Conservation (phyloP, 2,797 vertebrate species). For the Gallinago nigripennis region DNA sequence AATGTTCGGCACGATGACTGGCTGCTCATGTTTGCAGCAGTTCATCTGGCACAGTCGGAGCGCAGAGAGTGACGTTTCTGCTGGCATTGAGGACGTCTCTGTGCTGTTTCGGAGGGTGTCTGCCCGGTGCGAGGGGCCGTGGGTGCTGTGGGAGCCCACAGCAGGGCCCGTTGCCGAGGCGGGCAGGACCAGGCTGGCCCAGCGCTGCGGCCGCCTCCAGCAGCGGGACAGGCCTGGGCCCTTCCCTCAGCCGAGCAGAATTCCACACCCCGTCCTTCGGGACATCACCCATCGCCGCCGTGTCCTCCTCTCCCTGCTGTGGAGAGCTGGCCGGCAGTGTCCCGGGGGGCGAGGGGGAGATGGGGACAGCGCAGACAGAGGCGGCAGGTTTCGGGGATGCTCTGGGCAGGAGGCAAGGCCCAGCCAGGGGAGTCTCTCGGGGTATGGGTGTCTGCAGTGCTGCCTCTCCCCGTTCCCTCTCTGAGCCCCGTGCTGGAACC, state of each 20-base stretch:
- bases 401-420: neutral
- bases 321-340: neutral
- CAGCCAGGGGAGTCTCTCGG: fast-evolving
- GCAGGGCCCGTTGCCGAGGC: fast-evolving
- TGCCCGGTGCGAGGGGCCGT: fast-evolving
- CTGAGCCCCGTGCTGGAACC: fast-evolving
- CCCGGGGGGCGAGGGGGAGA: fast-evolving
- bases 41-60: fast-evolving
- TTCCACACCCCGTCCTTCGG: neutral
- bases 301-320: fast-evolving
- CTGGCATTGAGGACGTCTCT: neutral
- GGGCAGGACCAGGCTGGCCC: neutral
- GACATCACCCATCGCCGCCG: fast-evolving
- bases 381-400: neutral
- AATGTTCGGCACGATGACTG: fast-evolving
- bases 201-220: neutral
- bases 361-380: fast-evolving
- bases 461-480: too few relatives aligned
- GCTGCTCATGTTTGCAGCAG: fast-evolving
- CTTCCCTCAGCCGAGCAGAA: neutral
- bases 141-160: fast-evolving
- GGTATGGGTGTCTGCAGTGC: fast-evolving
- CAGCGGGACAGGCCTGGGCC: neutral
- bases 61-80: neutral
- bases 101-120: fast-evolving